Percentiles rank a stretch among this genome's conserved stretches.
phyloP scores from a whole-genome alignment of 2,113 vertebrate genomes.

The Plectropomus leopardus region DNA sequence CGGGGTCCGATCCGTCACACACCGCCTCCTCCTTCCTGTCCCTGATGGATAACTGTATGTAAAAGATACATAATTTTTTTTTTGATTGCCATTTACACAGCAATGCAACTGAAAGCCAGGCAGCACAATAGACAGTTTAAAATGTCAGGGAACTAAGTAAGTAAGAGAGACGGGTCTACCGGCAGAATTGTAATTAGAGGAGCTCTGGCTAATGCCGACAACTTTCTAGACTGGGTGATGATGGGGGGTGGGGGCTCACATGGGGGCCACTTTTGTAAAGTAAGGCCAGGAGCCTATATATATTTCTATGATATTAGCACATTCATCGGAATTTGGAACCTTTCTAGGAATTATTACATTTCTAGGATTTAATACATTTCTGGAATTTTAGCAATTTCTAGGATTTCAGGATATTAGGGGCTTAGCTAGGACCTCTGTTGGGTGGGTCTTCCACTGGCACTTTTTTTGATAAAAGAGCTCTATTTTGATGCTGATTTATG shows the following conservation, averaged over 20 bases:
- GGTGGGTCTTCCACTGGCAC: no score
- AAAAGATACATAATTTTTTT: slow-evolving; percentile 90
- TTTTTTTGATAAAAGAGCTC: no score
- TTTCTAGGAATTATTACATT: no score
- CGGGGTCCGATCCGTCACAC: slow-evolving; percentile 71
- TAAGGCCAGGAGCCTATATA: no score
- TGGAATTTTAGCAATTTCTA: no score
- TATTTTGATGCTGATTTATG: no score
- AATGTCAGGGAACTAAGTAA: slow-evolving; percentile 90
- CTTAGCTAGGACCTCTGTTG: no score
- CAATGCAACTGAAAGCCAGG: slow-evolving; percentile 87
- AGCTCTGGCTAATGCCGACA: slow-evolving; percentile 79
- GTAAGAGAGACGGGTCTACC: slow-evolving; percentile 86
- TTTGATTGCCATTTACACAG: slow-evolving; percentile 89
- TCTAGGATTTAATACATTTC: no score
- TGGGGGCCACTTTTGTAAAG: no score
- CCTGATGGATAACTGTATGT: slow-evolving; percentile 88
- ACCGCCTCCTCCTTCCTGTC: slow-evolving; percentile 44
- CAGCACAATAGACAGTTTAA: slow-evolving; percentile 89
- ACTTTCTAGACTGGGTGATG: slow-evolving; percentile 52
- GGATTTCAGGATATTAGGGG: no score
- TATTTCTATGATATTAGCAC: no score
- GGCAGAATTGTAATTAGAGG: slow-evolving; percentile 88
- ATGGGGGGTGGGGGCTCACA: slow-evolving; percentile 36
- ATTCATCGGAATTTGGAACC: no score